A percentile compares a stretch with the other conserved stretches of the same genome.
These are phyloP conservation scores for Brenthis ino DNA, from an alignment of 2,888 invertebrate species.

Conservation along the genomic window DNA sequence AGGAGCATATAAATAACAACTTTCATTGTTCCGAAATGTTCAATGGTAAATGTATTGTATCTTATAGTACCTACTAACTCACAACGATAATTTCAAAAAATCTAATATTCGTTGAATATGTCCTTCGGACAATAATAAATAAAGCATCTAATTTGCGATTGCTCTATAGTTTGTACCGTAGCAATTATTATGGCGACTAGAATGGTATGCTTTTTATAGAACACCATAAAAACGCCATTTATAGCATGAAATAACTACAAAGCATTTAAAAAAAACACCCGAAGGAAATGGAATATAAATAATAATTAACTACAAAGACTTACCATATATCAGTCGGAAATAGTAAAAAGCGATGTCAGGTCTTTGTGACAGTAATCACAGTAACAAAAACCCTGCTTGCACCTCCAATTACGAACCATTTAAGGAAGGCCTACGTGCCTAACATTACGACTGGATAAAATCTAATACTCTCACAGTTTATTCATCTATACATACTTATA, in stretches of 20 bases:
- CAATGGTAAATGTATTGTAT: slow-evolving; percentile 66
- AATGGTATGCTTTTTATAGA: not conserved
- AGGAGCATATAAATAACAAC: slow-evolving; percentile 63
- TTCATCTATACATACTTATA: not conserved
- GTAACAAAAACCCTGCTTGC: slow-evolving; percentile 68
- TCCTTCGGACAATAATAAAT: not conserved
- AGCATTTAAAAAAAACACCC: slow-evolving; percentile 18
- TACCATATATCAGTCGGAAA: slow-evolving; percentile 70
- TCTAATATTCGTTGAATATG: not conserved
- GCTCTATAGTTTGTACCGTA: too few species aligned
- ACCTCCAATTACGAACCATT: slow-evolving; percentile 77
- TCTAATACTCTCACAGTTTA: slow-evolving; percentile 48
- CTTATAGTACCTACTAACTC: too few species aligned
- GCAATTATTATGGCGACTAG: too few species aligned
- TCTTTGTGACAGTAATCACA: slow-evolving; percentile 69
- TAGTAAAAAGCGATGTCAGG: slow-evolving; percentile 71
- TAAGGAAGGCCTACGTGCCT: slow-evolving; percentile 71
- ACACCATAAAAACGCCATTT: not conserved
- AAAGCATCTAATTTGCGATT: not conserved
- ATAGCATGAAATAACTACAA: not conserved
- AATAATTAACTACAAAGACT: slow-evolving; percentile 35
- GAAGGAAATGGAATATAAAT: slow-evolving; percentile 26
- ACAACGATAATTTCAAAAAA: too few species aligned
- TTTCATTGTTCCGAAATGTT: slow-evolving; percentile 65
- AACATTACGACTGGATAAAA: slow-evolving; percentile 64